Base-by-base conservation (phyloP, 2,797 vertebrate genomes). In the Megalops cyprinoides region DNA sequence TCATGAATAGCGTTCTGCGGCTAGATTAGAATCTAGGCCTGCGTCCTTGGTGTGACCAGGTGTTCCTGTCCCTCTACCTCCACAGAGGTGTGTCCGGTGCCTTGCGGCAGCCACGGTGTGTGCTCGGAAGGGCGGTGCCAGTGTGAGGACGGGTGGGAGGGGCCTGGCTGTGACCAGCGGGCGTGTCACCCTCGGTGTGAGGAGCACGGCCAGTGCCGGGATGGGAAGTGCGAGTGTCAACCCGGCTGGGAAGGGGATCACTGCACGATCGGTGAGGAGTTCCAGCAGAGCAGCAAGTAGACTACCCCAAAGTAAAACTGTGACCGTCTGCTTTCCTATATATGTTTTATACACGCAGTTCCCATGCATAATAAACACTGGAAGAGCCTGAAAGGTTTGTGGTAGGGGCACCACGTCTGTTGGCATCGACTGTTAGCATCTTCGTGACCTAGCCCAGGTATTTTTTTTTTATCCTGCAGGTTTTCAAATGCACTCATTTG, bases 231-330 rank as follows among this genome's bases (percentile, higher is more conserved):
- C 85, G 94, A 97, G 90, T 98, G 97, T 89, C 97, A 97, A 88
- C 96, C 97, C 0, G 97, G 97, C 89, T 98, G 97, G 97, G 97
- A 98, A 89, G 97, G 97, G 15, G 97, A 98, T 86, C 97, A 97
- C 90, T 98, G 97, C 86, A 97, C 97, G 88, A 97, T 97, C 15
- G 97, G 97, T 98, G 94, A 96, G 96, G 84, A 46, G 4, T 15
- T 7, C 18, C 14, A 9, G 25, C 1, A 60, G 56, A 28, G 15
- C 39, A 73, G 0, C n/a, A n/a, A n/a, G n/a, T n/a, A n/a, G n/a
- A n/a, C n/a, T n/a, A n/a, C n/a, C n/a, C n/a, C n/a, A n/a, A n/a
- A n/a, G n/a, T n/a, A n/a, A n/a, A n/a, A n/a, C n/a, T n/a, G n/a
- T n/a, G n/a, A n/a, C n/a, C n/a, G n/a, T n/a, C n/a, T n/a, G n/a